Evolutionary conservation across 2,888 invertebrate genomes (phyloP).

Genomic region (Chromoteleia sp.): DNA sequence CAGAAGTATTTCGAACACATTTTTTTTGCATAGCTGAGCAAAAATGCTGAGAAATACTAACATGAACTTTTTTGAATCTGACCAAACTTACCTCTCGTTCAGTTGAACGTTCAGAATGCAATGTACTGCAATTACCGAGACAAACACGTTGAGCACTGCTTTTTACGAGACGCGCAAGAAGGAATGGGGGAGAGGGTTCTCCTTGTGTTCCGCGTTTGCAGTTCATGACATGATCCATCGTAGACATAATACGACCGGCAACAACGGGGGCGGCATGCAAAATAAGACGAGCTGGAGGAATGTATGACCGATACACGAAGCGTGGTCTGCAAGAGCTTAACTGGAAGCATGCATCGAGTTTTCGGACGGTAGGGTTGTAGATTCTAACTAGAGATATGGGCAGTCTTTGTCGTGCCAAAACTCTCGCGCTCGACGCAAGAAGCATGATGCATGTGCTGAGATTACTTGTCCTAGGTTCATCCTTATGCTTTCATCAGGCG

Average conservation of each 20-base stretch:
- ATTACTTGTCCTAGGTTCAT: constrained; percentile 53
- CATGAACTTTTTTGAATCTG: background rate
- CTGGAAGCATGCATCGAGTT: constrained; percentile 70
- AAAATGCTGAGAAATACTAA: background rate
- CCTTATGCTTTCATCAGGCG: constrained; percentile 44
- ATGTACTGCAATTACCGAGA: constrained; percentile 49
- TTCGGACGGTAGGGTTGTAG: constrained; percentile 73
- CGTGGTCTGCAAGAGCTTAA: constrained; percentile 72
- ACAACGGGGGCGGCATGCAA: constrained; percentile 76
- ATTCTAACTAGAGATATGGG: constrained; percentile 79
- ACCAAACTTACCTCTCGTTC: constrained; percentile 23
- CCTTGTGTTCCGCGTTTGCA: constrained; percentile 53
- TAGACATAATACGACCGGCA: constrained; percentile 79
- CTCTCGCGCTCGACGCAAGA: constrained; percentile 67
- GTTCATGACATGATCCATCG: constrained; percentile 72
- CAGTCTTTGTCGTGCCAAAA: constrained; percentile 81
- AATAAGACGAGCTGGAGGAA: constrained; percentile 74
- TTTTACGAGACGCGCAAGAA: constrained; percentile 45
- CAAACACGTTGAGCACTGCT: constrained; percentile 46
- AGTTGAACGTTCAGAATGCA: constrained; percentile 30
- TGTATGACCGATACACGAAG: constrained; percentile 78
- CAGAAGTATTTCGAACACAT: too few species aligned
- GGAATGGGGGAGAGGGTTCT: constrained; percentile 37
- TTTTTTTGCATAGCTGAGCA: too few species aligned
- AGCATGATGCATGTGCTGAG: constrained; percentile 60